These are phyloP conservation scores for Mandrillus leucophaeus DNA, from an alignment of 2,113 vertebrate genomes.

Conservation along the genomic window DNA sequence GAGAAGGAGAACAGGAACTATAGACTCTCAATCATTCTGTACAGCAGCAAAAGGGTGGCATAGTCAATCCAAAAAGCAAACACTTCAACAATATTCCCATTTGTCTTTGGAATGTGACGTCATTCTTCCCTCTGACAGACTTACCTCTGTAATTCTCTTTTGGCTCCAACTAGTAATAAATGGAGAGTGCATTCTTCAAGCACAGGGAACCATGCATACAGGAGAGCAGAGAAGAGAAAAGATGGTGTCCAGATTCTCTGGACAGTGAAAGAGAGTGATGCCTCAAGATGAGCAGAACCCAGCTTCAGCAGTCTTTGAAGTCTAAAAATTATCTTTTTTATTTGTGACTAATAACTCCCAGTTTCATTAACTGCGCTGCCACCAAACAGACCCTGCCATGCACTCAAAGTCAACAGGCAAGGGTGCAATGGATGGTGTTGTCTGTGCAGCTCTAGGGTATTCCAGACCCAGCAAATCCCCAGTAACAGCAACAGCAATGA, in stretches of 20 bases:
- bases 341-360: not conserved
- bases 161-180: not conserved
- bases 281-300: not conserved
- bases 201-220: not conserved
- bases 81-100: not conserved
- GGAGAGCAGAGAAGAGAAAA: not conserved
- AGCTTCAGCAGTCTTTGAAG: not conserved
- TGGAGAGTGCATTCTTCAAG: not conserved
- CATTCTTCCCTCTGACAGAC: not conserved
- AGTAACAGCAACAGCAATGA: not conserved
- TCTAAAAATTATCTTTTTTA: not conserved
- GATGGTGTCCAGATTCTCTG: not conserved
- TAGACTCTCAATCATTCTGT: not conserved
- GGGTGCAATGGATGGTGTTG: no score
- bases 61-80: not conserved
- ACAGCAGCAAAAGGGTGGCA: not conserved
- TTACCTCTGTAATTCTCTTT: not conserved
- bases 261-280: not conserved
- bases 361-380: not conserved
- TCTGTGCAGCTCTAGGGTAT: not conserved
- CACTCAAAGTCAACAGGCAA: not conserved
- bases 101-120: not conserved
- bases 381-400: no score
- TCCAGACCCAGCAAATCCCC: not conserved
- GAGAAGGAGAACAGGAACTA: not conserved